Conservation (phyloP, 2,888 invertebrate genomes). For the Odontomyia ornata region DNA sequence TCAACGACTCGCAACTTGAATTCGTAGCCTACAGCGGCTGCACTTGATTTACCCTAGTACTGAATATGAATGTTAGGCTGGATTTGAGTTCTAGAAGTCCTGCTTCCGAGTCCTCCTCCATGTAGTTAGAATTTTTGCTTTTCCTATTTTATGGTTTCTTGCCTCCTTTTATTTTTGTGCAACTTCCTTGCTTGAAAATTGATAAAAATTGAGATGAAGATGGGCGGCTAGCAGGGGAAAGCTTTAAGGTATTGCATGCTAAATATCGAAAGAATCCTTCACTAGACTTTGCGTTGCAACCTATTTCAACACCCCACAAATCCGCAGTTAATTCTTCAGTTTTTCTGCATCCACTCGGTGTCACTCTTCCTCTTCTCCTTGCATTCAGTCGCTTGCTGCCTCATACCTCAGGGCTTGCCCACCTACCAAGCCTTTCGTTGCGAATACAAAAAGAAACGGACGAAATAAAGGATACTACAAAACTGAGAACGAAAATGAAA, state of each 20-base stretch:
- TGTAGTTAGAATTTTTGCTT: conserved; percentile 28
- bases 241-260: conserved; percentile 39
- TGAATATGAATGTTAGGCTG: conserved; percentile 18
- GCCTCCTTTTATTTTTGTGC: conserved; percentile 39
- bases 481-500: conserved; percentile 43
- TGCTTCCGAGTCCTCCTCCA: conserved; percentile 16
- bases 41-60: conserved; percentile 43
- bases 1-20: conserved; percentile 23
- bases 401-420: neutral
- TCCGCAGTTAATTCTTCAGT: conserved; percentile 11
- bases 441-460: conserved; percentile 40
- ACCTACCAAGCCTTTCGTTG: conserved; percentile 13
- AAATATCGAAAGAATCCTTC: conserved; percentile 40
- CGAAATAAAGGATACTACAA: conserved; percentile 42
- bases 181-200: conserved; percentile 38
- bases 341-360: conserved; percentile 4
- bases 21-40: conserved; percentile 21
- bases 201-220: conserved; percentile 38
- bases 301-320: conserved; percentile 11
- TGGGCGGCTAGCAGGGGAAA: conserved; percentile 25
- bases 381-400: neutral
- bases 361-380: neutral
- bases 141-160: conserved; percentile 43
- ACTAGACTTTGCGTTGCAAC: conserved; percentile 7
- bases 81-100: conserved; percentile 3